phyloP scores from a whole-genome alignment of 2,797 vertebrate species.

The Cottoperca gobio region DNA sequence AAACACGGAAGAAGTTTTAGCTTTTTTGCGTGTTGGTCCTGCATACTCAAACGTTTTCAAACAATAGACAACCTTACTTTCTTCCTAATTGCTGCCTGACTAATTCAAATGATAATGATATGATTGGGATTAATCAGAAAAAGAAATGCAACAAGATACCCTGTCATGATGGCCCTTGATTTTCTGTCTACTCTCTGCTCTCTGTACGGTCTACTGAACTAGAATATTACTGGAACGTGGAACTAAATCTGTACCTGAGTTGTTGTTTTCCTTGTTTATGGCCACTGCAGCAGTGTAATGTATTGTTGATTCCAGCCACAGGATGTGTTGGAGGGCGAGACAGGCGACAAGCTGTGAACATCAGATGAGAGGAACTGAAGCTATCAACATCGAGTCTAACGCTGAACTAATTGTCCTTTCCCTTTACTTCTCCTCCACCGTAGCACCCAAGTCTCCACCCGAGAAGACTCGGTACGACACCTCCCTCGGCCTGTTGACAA shows the following conservation, averaged over 20 bases:
- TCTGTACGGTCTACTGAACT: background rate
- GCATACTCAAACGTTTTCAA: background rate
- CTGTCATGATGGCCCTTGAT: background rate
- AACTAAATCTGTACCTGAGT: background rate
- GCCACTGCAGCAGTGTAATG: background rate
- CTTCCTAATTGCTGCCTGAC: background rate
- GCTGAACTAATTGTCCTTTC: background rate
- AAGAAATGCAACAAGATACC: background rate
- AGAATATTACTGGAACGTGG: background rate
- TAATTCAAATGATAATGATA: background rate
- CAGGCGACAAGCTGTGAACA: background rate
- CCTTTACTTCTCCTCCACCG: background rate
- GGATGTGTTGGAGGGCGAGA: background rate
- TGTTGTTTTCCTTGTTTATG: background rate
- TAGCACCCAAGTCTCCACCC: conserved; percentile 94
- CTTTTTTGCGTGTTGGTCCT: background rate
- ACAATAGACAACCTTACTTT: background rate
- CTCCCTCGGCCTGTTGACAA: conserved; percentile 95
- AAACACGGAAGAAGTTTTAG: background rate
- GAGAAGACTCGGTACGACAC: conserved; percentile 98
- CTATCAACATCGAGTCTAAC: background rate
- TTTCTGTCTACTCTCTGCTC: background rate
- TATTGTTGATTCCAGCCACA: background rate
- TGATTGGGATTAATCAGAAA: background rate
- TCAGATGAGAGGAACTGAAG: background rate